phyloP scores from a whole-genome alignment of 2,113 vertebrate species.

The Orycteropus afer region DNA sequence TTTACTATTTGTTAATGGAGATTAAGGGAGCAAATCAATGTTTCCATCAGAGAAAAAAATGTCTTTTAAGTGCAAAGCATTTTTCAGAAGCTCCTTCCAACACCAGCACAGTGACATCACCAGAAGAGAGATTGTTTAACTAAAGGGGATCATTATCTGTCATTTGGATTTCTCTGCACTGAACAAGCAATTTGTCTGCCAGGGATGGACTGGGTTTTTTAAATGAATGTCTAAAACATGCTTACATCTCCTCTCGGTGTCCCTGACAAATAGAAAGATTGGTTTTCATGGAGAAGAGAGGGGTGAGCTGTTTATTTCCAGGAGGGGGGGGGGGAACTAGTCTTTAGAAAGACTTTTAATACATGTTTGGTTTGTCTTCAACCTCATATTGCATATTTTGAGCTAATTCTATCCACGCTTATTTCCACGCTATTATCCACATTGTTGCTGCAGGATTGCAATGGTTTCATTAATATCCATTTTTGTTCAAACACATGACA shows the following conservation, averaged over 20 bases:
- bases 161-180: constrained; percentile 67
- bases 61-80: constrained; percentile 70
- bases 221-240: constrained; percentile 70
- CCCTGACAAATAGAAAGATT: constrained; percentile 64
- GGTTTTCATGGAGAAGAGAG: constrained; percentile 34
- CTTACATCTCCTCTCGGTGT: constrained; percentile 12
- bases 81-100: constrained; percentile 74
- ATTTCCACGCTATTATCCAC: background rate
- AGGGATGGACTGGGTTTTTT: constrained; percentile 53
- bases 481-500: background rate
- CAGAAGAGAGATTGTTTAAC: constrained; percentile 74
- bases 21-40: constrained; percentile 53
- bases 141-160: constrained; percentile 72
- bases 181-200: constrained; percentile 76
- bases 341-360: constrained; percentile 33
- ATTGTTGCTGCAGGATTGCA: background rate
- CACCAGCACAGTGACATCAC: constrained; percentile 57
- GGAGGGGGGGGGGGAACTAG: background rate
- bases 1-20: constrained; percentile 70
- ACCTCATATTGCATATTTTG: background rate
- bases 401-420: background rate
- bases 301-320: constrained; percentile 35
- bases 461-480: background rate
- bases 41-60: constrained; percentile 68
- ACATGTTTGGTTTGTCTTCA: background rate